Conservation (phyloP, 2,113 vertebrate genomes). For the Scytalopus superciliaris region DNA sequence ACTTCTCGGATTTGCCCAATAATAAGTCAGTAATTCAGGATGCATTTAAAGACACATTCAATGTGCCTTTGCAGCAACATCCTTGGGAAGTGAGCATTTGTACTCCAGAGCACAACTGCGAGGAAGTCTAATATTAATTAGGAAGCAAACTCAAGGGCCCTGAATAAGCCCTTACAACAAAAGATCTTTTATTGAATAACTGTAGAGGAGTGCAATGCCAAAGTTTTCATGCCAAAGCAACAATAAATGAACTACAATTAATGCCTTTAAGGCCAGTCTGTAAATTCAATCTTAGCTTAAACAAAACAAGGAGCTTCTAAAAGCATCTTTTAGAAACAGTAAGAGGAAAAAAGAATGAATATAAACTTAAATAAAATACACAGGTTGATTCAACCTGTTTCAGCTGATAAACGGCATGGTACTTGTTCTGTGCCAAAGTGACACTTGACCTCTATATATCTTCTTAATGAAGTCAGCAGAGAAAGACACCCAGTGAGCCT, state of each 20-base stretch:
- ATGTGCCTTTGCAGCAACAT: slow-evolving; percentile 15
- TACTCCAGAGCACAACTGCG: background rate
- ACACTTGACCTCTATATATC: slow-evolving; percentile 78
- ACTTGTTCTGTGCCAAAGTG: slow-evolving; percentile 63
- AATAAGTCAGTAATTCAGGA: slow-evolving; percentile 61
- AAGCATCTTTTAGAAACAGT: background rate
- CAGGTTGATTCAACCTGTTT: slow-evolving; percentile 56
- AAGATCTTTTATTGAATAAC: slow-evolving; percentile 43
- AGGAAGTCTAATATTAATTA: slow-evolving; percentile 60
- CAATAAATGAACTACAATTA: slow-evolving; percentile 33
- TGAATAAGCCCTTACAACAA: slow-evolving; percentile 46
- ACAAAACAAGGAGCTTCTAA: slow-evolving; percentile 25
- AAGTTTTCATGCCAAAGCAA: slow-evolving; percentile 32
- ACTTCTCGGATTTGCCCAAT: slow-evolving; percentile 43
- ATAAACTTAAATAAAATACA: slow-evolving; percentile 39
- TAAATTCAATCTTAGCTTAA: background rate
- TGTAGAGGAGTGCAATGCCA: slow-evolving; percentile 11
- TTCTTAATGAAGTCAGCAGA: slow-evolving; percentile 79
- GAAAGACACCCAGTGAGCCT: slow-evolving; percentile 73
- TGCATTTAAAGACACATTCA: slow-evolving; percentile 57
- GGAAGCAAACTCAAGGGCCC: slow-evolving; percentile 45
- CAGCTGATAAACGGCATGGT: slow-evolving; percentile 51
- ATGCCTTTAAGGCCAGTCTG: background rate
- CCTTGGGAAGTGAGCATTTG: slow-evolving; percentile 42
- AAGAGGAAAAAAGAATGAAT: background rate